These are phyloP conservation scores for Brachionus plicatilis DNA, from an alignment of 1,140 invertebrate genomes.

Conservation along the genomic window DNA sequence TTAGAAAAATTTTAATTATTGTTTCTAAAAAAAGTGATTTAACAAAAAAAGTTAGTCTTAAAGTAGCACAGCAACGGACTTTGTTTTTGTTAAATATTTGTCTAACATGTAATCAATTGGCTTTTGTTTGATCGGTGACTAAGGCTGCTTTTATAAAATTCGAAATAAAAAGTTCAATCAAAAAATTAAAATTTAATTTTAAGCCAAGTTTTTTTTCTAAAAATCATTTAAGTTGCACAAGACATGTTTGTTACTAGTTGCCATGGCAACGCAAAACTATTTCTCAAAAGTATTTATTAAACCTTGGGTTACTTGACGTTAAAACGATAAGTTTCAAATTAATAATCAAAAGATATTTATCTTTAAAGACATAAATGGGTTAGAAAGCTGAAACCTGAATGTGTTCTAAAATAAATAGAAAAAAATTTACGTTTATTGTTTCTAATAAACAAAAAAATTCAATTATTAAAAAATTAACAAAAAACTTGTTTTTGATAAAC, in stretches of 20 bases:
- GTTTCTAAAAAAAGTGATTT: not conserved
- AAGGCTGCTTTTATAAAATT: not conserved
- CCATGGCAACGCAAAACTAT: not conserved
- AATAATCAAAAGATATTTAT: not conserved
- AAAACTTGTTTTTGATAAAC: not conserved
- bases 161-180: not conserved
- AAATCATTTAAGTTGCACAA: not conserved
- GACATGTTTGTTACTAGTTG: not conserved
- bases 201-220: not conserved
- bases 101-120: not conserved
- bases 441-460: not conserved
- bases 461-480: not conserved
- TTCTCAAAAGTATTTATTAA: not conserved
- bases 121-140: not conserved
- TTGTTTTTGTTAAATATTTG: not conserved
- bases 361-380: not conserved
- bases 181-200: not conserved
- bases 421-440: not conserved
- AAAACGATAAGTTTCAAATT: not conserved
- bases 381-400: not conserved
- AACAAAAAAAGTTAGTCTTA: not conserved
- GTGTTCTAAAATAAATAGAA: not conserved
- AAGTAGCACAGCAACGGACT: constrained; percentile 10
- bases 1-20: constrained; percentile 6
- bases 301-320: not conserved